Base-by-base conservation (phyloP, 1,140 invertebrate species). In the Trichonephila inaurata region DNA sequence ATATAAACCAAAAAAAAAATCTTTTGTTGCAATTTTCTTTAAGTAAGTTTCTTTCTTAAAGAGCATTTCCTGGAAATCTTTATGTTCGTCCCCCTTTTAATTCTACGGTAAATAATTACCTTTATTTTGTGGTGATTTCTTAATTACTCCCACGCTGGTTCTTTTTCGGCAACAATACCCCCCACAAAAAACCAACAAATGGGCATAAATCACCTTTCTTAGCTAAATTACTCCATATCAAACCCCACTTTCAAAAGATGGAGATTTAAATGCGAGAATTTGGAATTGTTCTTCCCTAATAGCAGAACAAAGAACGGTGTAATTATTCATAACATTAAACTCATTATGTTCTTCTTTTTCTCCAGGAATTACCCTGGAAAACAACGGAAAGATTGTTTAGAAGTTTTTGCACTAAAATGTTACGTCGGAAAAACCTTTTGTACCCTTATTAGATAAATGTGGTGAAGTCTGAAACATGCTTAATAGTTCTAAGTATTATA, bases 281-380 rank as follows among this genome's bases (percentile, higher is more conserved):
- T 85, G n/a, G 62, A 87, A 92, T 72, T 77, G 64, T 86, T 66
- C 64, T n/a, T 33, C 28, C 33, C 83, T 86, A 92, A 92, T 92
- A 61, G 82, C 14, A 69, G 58, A 87, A 92, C 91, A 92, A 92
- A 85, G 87, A 58, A 21, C 10, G 21, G n/a, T 7, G 60, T 89
- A 93, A 93, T 93, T 93, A 93, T 28, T 93, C 92, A 89, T 89
- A 93, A 93, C 72, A 93, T 93, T 93, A 93, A 93, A 93, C 86
- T 93, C 92, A 93, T 93, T 93, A 89, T 88, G 60, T 61, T 61
- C n/a, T 85, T 85, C 82, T 14, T 51, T 58, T 33, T 24, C 33
- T 4, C 10, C 6, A 21, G 88, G n/a, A 69, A 89, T 89, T 89
- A 44, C 86, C 88, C 62, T 21, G 64, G 61, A 51, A 51, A 89